These are phyloP conservation scores for Habrosyne pyritoides DNA, from an alignment of 2,888 invertebrate genomes.

Conservation along the genomic window DNA sequence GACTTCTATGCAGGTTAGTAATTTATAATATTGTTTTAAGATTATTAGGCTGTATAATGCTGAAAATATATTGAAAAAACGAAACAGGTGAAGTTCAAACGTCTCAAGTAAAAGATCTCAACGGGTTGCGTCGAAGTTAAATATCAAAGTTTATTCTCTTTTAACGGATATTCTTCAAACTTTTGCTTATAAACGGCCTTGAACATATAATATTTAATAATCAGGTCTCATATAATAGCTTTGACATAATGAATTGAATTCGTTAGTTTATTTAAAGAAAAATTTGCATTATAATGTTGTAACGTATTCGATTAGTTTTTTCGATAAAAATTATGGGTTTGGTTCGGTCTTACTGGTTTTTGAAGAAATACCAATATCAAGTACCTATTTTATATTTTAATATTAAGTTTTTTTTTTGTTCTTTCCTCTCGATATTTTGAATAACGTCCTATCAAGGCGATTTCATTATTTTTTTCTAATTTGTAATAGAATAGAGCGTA, in stretches of 20 bases:
- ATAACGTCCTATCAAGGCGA: no score
- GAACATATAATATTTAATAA: not conserved
- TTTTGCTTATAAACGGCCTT: not conserved
- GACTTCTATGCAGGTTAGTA: conserved; percentile 56
- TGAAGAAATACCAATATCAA: not conserved
- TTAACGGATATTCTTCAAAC: not conserved
- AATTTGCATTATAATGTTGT: not conserved
- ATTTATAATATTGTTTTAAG: conserved; percentile 26
- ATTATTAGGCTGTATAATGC: conserved; percentile 1
- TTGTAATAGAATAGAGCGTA: no score
- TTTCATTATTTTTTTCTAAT: no score
- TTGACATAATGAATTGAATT: not conserved
- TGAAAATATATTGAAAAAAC: not conserved
- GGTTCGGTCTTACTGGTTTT: not conserved
- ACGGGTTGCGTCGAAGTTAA: not conserved
- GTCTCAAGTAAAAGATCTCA: conserved; percentile 5
- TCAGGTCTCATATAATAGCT: not conserved
- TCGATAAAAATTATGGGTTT: not conserved
- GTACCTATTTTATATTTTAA: no score
- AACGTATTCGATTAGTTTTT: not conserved
- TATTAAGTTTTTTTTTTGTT: no score
- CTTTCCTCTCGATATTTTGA: no score
- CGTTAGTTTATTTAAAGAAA: not conserved
- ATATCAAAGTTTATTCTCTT: no score
- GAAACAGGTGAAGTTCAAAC: not conserved